phyloP scores from a whole-genome alignment of 2,113 vertebrate genomes.

The Cephalopholis sonnerati region DNA sequence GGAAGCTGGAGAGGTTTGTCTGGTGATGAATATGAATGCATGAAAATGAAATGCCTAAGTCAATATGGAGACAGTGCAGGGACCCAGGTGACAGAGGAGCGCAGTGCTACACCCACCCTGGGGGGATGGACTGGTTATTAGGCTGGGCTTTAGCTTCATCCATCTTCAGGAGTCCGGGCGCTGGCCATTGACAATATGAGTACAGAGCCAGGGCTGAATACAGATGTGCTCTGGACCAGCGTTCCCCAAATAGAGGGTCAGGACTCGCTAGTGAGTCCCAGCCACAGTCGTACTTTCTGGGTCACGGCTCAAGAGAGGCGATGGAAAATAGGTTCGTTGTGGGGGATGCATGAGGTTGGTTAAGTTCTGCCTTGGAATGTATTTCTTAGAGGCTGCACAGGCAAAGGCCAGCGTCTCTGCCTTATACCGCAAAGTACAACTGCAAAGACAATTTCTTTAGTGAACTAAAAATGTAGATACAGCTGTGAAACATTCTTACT shows the following conservation, averaged over 20 bases:
- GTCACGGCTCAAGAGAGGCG: conserved; percentile 65
- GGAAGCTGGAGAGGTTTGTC: conserved; percentile 43
- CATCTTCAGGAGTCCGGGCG: conserved; percentile 73
- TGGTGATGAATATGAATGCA: conserved; percentile 72
- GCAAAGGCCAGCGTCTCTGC: neutral
- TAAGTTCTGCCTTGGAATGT: conserved; percentile 14
- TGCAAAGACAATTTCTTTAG: conserved; percentile 3
- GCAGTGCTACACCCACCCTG: conserved; percentile 57
- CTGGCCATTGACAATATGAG: conserved; percentile 74
- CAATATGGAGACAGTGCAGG: conserved; percentile 71
- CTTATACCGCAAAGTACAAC: conserved; percentile 12
- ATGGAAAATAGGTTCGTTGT: conserved; percentile 54
- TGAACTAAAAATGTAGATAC: neutral
- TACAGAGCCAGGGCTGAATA: conserved; percentile 66
- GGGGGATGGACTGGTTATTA: conserved; percentile 79
- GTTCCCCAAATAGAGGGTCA: conserved; percentile 72
- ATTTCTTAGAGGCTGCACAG: conserved; percentile 16
- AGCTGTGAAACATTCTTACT: neutral
- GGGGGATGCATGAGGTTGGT: neutral
- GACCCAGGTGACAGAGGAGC: conserved; percentile 73
- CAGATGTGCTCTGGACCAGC: conserved; percentile 73
- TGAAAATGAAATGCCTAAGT: conserved; percentile 78
- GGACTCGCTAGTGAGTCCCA: conserved; percentile 43
- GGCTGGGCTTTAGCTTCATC: conserved; percentile 73
- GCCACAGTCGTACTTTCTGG: conserved; percentile 56